Evolutionary conservation across 2,888 invertebrate genomes (phyloP), one percentile per base, ranked within the genome.

Genomic region (Baronia brevicornis): DNA sequence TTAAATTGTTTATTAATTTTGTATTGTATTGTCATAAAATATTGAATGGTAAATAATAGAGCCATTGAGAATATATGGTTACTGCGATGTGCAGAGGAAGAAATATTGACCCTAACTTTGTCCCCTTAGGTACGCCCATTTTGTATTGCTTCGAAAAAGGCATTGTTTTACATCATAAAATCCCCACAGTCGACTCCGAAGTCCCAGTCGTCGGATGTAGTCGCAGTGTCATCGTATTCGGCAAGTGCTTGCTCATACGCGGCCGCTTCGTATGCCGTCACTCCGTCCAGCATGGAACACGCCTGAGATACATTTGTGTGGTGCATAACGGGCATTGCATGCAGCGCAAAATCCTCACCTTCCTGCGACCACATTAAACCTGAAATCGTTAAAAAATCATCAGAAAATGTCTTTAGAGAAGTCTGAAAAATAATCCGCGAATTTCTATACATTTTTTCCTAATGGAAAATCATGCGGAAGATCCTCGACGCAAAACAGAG

Each of bases 111-210:
- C n/a, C n/a, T n/a, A n/a, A n/a, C n/a, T n/a, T n/a, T n/a, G n/a
- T n/a, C n/a, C n/a, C n/a, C 21, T n/a, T 11, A 18, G 1, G 6
- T n/a, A 13, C 14, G 19, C 17, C 5, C 10, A 6, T 3, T 6
- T n/a, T n/a, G 4, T 19, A 12, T 15, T 28, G n/a, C 15, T 9
- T 17, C 12, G 19, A 4, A 11, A 10, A 12, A 13, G 9, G 21
- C 13, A 10, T 8, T 15, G 21, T 30, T 51, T 65, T 88, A 89
- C 85, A 89, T 89, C 85, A 89, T 89, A 57, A 90, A 89, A 52
- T 90, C 91, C 0, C 90, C 91, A 58, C 90, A 91, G 60, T 91
- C 91, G 41, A 90, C 87, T 22, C 90, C 89, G 39, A 88, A 86
- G 60, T 91, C 90, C 77, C 89, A 90, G 48, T 90, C 90, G 48